phyloP scores from a whole-genome alignment of 2,113 vertebrate species.

The Bettongia penicillata region DNA sequence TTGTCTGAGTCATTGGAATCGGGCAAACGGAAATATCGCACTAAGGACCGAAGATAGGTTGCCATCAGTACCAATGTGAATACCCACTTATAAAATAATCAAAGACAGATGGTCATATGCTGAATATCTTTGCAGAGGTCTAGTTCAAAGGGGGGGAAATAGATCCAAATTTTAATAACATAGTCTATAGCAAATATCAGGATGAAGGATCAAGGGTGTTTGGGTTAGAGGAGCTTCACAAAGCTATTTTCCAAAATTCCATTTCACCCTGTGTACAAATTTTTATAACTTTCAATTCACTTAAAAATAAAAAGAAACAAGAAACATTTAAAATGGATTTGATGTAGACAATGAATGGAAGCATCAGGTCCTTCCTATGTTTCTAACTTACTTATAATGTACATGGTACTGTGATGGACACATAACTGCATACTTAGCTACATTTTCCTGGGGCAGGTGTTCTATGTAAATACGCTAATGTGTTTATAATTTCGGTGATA shows the following conservation, averaged over 20 bases:
- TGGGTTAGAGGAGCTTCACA: neutral
- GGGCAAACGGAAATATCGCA: slow-evolving; percentile 45
- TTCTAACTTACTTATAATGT: slow-evolving; percentile 48
- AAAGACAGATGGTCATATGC: slow-evolving; percentile 7
- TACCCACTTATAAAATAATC: slow-evolving; percentile 17
- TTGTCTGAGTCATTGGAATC: slow-evolving; percentile 43
- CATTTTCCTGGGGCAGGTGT: slow-evolving; percentile 44
- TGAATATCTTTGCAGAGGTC: slow-evolving; percentile 27
- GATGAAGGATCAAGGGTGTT: slow-evolving; percentile 3
- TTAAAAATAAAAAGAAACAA: slow-evolving; percentile 65
- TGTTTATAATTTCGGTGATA: slow-evolving; percentile 33
- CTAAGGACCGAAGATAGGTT: slow-evolving; percentile 37
- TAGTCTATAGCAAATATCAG: neutral
- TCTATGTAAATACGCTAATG: slow-evolving; percentile 7
- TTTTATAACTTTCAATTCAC: slow-evolving; percentile 49
- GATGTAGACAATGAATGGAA: slow-evolving; percentile 65
- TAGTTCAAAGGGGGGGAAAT: neutral
- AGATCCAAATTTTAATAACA: neutral
- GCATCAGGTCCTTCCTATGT: slow-evolving; percentile 24
- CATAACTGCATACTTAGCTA: slow-evolving; percentile 22
- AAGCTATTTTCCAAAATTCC: slow-evolving; percentile 5
- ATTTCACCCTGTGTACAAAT: slow-evolving; percentile 31
- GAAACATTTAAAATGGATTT: slow-evolving; percentile 69
- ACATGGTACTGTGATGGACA: slow-evolving; percentile 21
- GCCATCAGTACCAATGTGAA: slow-evolving; percentile 15